phyloP scores from a whole-genome alignment of 2,113 vertebrate genomes.

The Garra rufa region DNA sequence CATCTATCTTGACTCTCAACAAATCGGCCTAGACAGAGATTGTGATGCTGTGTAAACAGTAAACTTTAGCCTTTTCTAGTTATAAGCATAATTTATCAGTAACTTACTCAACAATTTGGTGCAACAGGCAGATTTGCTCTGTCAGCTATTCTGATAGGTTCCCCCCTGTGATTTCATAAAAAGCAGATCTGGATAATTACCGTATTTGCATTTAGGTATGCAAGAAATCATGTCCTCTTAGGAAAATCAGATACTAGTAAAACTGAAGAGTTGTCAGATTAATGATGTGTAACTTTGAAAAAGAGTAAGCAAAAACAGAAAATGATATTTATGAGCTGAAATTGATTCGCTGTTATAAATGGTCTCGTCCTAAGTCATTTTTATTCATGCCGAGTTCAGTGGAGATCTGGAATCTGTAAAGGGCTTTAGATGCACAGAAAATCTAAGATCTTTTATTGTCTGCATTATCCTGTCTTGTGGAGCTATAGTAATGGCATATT shows the following conservation, averaged over 20 bases:
- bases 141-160: slow-evolving; percentile 46
- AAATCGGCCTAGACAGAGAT: not conserved
- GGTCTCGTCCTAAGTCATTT: not conserved
- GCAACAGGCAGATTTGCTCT: slow-evolving; percentile 46
- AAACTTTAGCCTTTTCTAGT: not conserved
- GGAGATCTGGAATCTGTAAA: not conserved
- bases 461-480: not conserved
- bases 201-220: slow-evolving; percentile 52
- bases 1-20: not conserved
- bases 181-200: slow-evolving; percentile 55
- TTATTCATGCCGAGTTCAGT: slow-evolving; percentile 17
- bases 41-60: not conserved
- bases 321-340: not conserved
- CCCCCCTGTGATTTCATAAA: slow-evolving; percentile 33
- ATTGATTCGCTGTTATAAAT: slow-evolving; percentile 20
- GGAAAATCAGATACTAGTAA: slow-evolving; percentile 41
- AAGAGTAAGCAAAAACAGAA: slow-evolving; percentile 19
- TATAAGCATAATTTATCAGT: slow-evolving; percentile 38
- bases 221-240: slow-evolving; percentile 32
- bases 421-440: not conserved
- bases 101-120: slow-evolving; percentile 43
- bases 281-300: slow-evolving; percentile 40
- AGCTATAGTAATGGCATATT: slow-evolving; percentile 20
- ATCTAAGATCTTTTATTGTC: slow-evolving; percentile 25
- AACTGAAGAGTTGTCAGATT: slow-evolving; percentile 45